Evolutionary conservation across 2,888 invertebrate genomes (phyloP).

Genomic region (Buathra laborator): DNA sequence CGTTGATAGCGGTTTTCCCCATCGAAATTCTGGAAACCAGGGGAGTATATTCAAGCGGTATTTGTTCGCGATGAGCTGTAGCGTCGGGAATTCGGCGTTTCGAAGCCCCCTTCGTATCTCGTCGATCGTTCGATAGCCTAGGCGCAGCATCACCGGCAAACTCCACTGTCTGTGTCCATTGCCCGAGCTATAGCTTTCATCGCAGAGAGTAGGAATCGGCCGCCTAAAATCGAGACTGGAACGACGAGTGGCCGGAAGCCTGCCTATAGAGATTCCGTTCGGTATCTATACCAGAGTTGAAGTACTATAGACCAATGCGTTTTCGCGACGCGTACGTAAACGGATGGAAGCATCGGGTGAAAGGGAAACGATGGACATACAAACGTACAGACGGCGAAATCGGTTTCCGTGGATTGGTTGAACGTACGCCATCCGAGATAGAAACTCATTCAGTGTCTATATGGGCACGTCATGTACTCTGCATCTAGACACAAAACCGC

Average conservation of each 20-base stretch:
- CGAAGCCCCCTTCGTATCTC: slow-evolving; percentile 43
- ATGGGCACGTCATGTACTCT: background rate
- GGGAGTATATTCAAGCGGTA: slow-evolving; percentile 26
- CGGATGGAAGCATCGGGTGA: slow-evolving; percentile 44
- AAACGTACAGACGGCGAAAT: slow-evolving; percentile 44
- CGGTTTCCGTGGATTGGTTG: slow-evolving; percentile 1
- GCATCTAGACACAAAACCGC: background rate
- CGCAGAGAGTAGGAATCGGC: slow-evolving; percentile 32
- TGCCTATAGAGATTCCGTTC: slow-evolving; percentile 12
- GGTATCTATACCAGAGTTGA: slow-evolving; percentile 7
- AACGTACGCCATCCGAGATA: background rate
- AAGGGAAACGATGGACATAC: slow-evolving; percentile 50
- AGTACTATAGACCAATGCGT: slow-evolving; percentile 48
- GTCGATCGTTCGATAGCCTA: slow-evolving; percentile 13
- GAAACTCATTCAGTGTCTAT: background rate
- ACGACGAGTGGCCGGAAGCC: slow-evolving; percentile 29
- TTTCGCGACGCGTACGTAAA: slow-evolving; percentile 57
- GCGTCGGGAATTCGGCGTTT: slow-evolving; percentile 38
- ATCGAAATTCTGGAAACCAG: slow-evolving; percentile 4
- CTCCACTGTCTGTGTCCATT: slow-evolving; percentile 6
- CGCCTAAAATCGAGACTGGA: slow-evolving; percentile 57
- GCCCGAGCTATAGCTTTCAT: slow-evolving; percentile 49
- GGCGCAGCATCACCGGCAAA: background rate
- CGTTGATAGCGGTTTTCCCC: slow-evolving; percentile 18
- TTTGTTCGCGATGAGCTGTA: slow-evolving; percentile 37